phyloP scores from a whole-genome alignment of 2,113 vertebrate species.

The Plecotus auritus region DNA sequence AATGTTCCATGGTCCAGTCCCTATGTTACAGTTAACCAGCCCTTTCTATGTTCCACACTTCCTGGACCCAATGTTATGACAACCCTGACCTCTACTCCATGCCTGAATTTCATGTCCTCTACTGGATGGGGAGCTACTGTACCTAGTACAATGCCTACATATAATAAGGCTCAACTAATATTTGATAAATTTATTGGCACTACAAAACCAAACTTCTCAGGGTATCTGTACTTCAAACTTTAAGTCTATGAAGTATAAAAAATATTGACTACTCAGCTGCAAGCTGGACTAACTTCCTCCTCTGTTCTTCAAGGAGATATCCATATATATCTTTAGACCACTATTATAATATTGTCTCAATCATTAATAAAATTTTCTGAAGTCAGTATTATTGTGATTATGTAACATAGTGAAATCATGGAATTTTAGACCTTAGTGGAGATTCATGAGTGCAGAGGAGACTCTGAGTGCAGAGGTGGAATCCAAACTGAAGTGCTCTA shows the following conservation, averaged over 20 bases:
- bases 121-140: background rate
- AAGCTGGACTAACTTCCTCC: background rate
- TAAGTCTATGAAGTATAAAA: background rate
- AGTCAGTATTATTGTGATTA: background rate
- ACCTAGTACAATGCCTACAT: background rate
- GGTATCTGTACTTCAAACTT: background rate
- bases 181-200: background rate
- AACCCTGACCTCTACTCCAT: rapidly evolving
- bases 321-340: background rate
- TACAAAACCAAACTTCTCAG: background rate
- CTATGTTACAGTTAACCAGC: rapidly evolving
- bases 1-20: background rate
- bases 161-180: background rate
- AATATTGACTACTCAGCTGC: background rate
- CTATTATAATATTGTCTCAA: background rate
- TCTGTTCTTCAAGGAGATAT: background rate
- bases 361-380: background rate
- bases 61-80: background rate
- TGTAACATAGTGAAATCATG: background rate
- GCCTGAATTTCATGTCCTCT: background rate
- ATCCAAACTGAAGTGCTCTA: background rate
- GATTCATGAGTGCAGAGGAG: rapidly evolving
- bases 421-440: background rate
- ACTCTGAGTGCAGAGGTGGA: background rate
- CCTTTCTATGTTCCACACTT: background rate